Conservation (phyloP, 2,888 invertebrate species). For the Campoplex nolae region DNA sequence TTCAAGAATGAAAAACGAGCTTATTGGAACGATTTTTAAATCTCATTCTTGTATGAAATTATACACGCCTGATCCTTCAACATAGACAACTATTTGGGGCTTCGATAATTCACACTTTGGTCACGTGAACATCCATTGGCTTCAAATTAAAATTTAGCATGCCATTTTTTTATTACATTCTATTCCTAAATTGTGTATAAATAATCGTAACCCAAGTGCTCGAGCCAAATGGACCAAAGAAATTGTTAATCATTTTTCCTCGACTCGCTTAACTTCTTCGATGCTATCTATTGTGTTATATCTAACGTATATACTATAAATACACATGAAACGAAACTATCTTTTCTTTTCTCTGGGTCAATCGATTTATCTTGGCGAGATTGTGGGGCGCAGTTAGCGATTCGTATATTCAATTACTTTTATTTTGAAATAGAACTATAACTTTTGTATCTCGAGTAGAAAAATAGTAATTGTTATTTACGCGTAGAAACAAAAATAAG, state of each 20-base stretch:
- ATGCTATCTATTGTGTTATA: conserved; percentile 6
- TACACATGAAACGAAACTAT: background rate
- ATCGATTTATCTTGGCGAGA: conserved; percentile 31
- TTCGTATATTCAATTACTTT: background rate
- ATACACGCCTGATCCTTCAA: too few relatives aligned
- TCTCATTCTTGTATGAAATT: background rate
- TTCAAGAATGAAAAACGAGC: background rate
- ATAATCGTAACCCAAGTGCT: conserved; percentile 6
- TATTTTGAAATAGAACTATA: background rate
- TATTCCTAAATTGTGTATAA: conserved; percentile 36
- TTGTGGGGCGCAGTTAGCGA: background rate
- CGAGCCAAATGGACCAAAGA: conserved; percentile 37
- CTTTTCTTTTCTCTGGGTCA: conserved; percentile 3
- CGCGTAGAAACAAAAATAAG: background rate
- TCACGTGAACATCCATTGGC: background rate
- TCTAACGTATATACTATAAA: conserved; percentile 7
- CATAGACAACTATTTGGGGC: background rate
- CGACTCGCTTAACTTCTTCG: background rate
- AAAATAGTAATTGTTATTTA: background rate
- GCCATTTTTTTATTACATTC: conserved; percentile 15
- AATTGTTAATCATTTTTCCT: conserved; percentile 32
- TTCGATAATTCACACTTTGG: background rate
- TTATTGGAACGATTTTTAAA: background rate
- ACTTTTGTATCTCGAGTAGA: background rate
- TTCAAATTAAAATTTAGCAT: background rate